phyloP scores from a whole-genome alignment of 1,140 invertebrate species.

The Drosophila takahashii region DNA sequence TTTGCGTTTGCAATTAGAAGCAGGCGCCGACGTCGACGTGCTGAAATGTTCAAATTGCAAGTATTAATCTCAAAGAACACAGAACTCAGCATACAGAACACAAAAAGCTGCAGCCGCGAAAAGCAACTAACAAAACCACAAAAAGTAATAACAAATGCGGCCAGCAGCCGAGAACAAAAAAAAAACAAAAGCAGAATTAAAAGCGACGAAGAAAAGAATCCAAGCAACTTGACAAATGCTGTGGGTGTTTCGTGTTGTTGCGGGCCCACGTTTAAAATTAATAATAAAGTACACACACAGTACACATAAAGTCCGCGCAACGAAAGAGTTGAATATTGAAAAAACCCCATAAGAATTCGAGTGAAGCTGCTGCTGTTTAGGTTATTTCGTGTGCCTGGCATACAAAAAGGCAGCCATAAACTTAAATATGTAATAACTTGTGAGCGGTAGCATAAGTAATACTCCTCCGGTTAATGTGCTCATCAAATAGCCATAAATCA shows the following conservation, averaged over 20 bases:
- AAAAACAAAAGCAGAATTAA: slow-evolving; percentile 22
- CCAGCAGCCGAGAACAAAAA: slow-evolving; percentile 47
- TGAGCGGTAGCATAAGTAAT: slow-evolving; percentile 28
- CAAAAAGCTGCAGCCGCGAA: slow-evolving; percentile 23
- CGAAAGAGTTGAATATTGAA: slow-evolving; percentile 63
- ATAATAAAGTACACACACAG: slow-evolving; percentile 74
- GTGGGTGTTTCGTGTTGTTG: slow-evolving; percentile 72
- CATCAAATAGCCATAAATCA: slow-evolving; percentile 81
- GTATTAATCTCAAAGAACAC: slow-evolving; percentile 67
- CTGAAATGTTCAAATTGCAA: slow-evolving; percentile 77
- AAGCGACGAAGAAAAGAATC: slow-evolving; percentile 49
- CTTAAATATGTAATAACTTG: slow-evolving; percentile 65
- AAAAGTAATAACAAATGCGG: slow-evolving; percentile 75
- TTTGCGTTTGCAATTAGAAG: slow-evolving; percentile 75
- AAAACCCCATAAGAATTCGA: slow-evolving; percentile 60
- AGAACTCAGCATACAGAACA: slow-evolving; percentile 9
- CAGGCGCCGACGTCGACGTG: slow-evolving; percentile 70
- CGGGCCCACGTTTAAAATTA: slow-evolving; percentile 73
- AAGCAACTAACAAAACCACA: slow-evolving; percentile 54
- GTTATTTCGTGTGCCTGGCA: slow-evolving; percentile 33
- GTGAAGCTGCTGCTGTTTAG: slow-evolving; percentile 30
- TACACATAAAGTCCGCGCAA: slow-evolving; percentile 12
- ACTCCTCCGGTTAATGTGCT: slow-evolving; percentile 57
- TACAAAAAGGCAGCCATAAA: slow-evolving; percentile 35
- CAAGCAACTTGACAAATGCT: slow-evolving; percentile 73